Evolutionary conservation across 2,797 vertebrate species (phyloP), one percentile per base, ranked within the genome.

Genomic region (Tolypeutes matacus): DNA sequence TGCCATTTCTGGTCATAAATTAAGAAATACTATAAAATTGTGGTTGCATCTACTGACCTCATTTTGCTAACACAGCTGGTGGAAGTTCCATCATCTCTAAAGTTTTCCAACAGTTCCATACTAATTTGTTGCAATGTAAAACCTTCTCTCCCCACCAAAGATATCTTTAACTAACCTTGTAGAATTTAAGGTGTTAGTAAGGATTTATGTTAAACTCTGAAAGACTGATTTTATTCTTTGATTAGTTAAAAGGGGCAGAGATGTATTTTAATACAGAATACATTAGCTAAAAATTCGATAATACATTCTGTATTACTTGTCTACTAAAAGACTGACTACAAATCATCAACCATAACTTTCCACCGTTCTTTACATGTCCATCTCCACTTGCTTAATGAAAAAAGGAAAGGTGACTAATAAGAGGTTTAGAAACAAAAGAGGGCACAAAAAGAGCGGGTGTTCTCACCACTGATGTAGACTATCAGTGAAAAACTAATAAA

Each of bases 201-300:
- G 84, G 39, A 73, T 21, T 67, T 27, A 81, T 25, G 23, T 77
- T 36, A 69, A 82, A 76, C 31, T 87, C 60, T 9, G 9, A 51
- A 80, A 67, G 64, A 76, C 25, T 86, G 62, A 34, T 31, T 96
- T 91, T 72, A 76, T 64, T 94, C 67, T 83, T 87, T n/a, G n/a
- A 80, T 78, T 84, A 62, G 56, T 92, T 93, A 88, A 69, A 83
- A 88, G 15, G 46, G 46, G 46, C 7, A 72, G n/a, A 62, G 8
- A 39, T 83, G 91, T 72, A 78, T 27, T 27, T 67, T 81, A 56
- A 56, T 56, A 81, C 21, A 89, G 14, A 17, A 9, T 29, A 88
- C 84, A 13, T 64, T 53, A 65, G 6, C 18, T 72, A 77, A 89
- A 92, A 87, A 86, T 56, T 1, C 9, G 34, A 73, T 87, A 65